Percentiles rank a stretch among this genome's conserved stretches.
Conservation (phyloP, 1,140 invertebrate genomes). For the Lamellibrachia luymesi region DNA sequence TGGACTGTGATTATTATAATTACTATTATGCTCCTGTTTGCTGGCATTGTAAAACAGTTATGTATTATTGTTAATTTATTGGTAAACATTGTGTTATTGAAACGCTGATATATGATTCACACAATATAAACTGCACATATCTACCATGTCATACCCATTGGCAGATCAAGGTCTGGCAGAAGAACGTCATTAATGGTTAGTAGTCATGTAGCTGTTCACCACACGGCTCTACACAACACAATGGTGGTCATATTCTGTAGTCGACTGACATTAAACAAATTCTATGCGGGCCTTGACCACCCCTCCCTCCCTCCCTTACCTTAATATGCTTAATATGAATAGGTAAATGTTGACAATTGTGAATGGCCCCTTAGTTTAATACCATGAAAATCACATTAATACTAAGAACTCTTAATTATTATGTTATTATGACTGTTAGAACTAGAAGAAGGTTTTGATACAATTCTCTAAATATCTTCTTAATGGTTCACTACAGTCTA, state of each 20-base stretch:
- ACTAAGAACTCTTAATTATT: not conserved
- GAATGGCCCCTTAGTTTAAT: not conserved
- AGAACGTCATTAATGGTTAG: too few relatives aligned
- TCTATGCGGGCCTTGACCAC: too few relatives aligned
- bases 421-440: not conserved
- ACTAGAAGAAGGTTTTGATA: not conserved
- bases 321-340: too few relatives aligned
- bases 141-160: not conserved
- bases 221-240: too few relatives aligned
- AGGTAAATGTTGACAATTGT: too few relatives aligned
- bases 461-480: not conserved
- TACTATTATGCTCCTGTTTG: not conserved
- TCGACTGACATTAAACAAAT: too few relatives aligned
- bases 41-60: not conserved
- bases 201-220: too few relatives aligned
- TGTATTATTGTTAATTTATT: not conserved
- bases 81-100: not conserved
- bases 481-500: not conserved
- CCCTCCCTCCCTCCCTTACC: too few relatives aligned
- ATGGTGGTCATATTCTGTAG: too few relatives aligned
- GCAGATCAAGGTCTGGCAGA: too few relatives aligned
- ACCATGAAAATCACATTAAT: not conserved
- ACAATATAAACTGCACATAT: not conserved
- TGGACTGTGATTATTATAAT: not conserved
- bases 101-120: not conserved